Conservation (phyloP, 2,113 vertebrate species). For the Xenopus borealis region DNA sequence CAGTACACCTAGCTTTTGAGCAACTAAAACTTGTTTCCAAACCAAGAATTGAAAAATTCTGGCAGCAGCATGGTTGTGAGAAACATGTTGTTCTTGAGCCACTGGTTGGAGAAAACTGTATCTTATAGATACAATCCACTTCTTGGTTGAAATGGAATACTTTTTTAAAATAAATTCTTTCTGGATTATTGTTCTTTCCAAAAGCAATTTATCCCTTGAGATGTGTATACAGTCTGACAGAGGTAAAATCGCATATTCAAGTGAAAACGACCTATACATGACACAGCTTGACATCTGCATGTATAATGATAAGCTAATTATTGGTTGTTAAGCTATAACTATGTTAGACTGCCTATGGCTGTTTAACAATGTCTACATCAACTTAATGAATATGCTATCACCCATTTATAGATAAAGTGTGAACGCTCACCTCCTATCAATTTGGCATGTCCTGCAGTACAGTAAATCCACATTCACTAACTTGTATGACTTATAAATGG, state of each 20-base stretch:
- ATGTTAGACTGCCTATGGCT: neutral
- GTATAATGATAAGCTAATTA: neutral
- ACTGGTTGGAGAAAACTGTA: too few species aligned
- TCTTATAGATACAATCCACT: too few species aligned
- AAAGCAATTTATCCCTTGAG: too few species aligned
- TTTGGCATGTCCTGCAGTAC: neutral
- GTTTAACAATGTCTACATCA: neutral
- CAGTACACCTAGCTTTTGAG: too few species aligned
- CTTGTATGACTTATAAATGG: neutral
- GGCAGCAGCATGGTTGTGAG: too few species aligned
- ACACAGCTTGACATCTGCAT: neutral
- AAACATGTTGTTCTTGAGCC: too few species aligned
- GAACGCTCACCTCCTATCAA: neutral
- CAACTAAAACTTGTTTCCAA: too few species aligned
- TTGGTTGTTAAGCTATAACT: neutral
- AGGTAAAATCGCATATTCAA: neutral
- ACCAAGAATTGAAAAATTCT: too few species aligned
- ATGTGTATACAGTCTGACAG: neutral
- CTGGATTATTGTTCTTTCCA: too few species aligned
- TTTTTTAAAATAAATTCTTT: too few species aligned
- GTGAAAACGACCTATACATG: neutral
- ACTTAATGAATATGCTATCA: neutral
- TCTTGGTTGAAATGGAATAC: too few species aligned
- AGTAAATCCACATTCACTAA: neutral
- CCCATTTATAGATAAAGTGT: neutral